These are phyloP conservation scores for Heterochromis multidens DNA, from an alignment of 2,113 vertebrate genomes.

Conservation along the genomic window DNA sequence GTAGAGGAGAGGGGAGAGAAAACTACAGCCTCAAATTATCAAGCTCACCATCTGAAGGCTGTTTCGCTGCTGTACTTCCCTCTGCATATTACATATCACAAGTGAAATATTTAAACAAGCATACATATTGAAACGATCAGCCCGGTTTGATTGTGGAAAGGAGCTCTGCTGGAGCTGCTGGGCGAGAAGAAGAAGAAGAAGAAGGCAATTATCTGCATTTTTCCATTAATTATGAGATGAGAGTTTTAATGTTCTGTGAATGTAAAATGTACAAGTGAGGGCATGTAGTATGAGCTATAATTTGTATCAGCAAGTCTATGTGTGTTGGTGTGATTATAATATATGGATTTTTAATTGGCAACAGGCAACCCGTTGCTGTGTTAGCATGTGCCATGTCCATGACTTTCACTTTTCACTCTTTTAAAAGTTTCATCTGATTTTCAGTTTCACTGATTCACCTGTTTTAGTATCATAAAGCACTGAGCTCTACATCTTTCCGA, in stretches of 20 bases:
- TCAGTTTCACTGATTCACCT: not conserved
- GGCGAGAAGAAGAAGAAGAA: not conserved
- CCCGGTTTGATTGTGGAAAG: slow-evolving; percentile 11
- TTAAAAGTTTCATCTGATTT: not conserved
- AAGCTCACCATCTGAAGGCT: slow-evolving; percentile 24
- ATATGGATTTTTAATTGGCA: not conserved
- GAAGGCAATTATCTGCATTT: slow-evolving; percentile 18
- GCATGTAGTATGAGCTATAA: not conserved
- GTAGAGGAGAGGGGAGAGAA: not conserved
- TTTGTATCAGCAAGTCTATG: not conserved
- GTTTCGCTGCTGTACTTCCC: not conserved
- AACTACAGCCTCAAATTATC: slow-evolving; percentile 33
- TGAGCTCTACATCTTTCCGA: not conserved
- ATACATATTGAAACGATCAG: slow-evolving; percentile 26
- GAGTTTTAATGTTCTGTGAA: not conserved
- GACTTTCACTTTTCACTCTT: not conserved
- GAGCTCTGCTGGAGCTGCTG: slow-evolving; percentile 11
- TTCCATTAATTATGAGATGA: slow-evolving; percentile 18
- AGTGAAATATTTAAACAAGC: slow-evolving; percentile 49
- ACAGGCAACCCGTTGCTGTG: not conserved
- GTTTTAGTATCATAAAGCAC: not conserved
- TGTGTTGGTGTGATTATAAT: not conserved
- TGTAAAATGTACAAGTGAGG: not conserved
- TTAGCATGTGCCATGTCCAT: not conserved
- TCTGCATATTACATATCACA: slow-evolving; percentile 38